Evolutionary conservation across 2,797 vertebrate species (phyloP).

Genomic region (Pteronotus mesoamericanus): DNA sequence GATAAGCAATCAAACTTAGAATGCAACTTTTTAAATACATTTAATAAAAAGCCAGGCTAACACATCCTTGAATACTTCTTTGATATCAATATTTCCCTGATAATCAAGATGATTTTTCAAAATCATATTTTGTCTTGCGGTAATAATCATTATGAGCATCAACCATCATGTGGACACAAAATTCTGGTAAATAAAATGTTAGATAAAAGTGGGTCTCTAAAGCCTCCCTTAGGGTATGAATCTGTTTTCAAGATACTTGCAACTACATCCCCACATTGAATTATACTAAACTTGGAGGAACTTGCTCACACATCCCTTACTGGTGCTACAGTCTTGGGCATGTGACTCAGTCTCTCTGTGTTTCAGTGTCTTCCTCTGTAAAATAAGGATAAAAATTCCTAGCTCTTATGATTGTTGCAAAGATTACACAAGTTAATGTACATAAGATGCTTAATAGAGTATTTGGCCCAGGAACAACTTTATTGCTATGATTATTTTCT

Average conservation of each 20-base stretch:
- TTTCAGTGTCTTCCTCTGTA: not conserved
- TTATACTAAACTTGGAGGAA: not conserved
- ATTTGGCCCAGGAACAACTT: not conserved
- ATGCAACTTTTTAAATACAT: not conserved
- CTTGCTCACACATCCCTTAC: not conserved
- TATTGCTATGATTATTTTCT: not conserved
- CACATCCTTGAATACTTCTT: not conserved
- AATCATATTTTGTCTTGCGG: not conserved
- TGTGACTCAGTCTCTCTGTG: not conserved
- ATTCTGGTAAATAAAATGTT: not conserved
- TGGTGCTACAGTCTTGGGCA: not conserved
- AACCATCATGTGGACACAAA: not conserved
- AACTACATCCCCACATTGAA: not conserved
- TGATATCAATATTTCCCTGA: not conserved
- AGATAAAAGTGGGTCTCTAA: not conserved
- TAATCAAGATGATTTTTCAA: not conserved
- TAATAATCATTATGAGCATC: not conserved
- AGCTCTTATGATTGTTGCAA: not conserved
- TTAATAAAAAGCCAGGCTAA: not conserved
- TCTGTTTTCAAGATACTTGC: not conserved
- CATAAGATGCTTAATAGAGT: not conserved
- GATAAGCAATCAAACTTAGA: not conserved
- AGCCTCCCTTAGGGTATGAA: not conserved
- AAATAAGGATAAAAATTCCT: not conserved
- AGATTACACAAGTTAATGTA: not conserved